phyloP scores from a whole-genome alignment of 2,888 invertebrate genomes.

The Chalcis sispes region DNA sequence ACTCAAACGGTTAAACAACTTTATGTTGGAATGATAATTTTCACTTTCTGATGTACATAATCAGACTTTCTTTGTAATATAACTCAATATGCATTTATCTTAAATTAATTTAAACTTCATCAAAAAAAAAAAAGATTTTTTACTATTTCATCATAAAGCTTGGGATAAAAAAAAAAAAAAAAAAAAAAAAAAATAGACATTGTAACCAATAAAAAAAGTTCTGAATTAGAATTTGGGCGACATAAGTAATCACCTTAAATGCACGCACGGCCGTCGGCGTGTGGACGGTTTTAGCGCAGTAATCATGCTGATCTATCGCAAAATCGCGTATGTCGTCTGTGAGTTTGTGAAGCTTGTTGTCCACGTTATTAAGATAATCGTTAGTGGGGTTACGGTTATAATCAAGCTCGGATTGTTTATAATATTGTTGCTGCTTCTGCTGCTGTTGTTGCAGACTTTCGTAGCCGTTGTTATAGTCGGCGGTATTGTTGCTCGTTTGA shows the following conservation, averaged over 20 bases:
- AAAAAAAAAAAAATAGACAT: too few species aligned
- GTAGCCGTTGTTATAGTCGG: constrained; percentile 21
- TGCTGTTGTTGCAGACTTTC: not conserved
- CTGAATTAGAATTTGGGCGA: too few species aligned
- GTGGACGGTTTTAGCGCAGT: constrained; percentile 39
- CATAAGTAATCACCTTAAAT: constrained; percentile 52
- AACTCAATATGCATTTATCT: too few species aligned
- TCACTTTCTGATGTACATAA: too few species aligned
- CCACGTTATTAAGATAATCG: constrained; percentile 51
- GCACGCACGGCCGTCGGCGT: constrained; percentile 38
- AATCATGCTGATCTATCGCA: constrained; percentile 57
- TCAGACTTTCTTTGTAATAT: too few species aligned
- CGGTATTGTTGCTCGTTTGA: constrained; percentile 62
- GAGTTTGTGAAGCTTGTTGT: constrained; percentile 60
- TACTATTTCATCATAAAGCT: not conserved
- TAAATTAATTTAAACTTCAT: too few species aligned
- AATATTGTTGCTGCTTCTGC: constrained; percentile 2
- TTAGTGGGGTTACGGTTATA: constrained; percentile 54
- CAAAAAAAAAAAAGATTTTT: not conserved
- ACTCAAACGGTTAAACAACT: too few species aligned
- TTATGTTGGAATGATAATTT: too few species aligned
- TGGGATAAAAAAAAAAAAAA: too few species aligned
- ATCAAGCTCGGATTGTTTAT: constrained; percentile 36
- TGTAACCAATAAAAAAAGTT: not conserved
- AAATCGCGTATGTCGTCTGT: constrained; percentile 62